phyloP scores from a whole-genome alignment of 2,888 invertebrate species.

The Epiblema foenella region DNA sequence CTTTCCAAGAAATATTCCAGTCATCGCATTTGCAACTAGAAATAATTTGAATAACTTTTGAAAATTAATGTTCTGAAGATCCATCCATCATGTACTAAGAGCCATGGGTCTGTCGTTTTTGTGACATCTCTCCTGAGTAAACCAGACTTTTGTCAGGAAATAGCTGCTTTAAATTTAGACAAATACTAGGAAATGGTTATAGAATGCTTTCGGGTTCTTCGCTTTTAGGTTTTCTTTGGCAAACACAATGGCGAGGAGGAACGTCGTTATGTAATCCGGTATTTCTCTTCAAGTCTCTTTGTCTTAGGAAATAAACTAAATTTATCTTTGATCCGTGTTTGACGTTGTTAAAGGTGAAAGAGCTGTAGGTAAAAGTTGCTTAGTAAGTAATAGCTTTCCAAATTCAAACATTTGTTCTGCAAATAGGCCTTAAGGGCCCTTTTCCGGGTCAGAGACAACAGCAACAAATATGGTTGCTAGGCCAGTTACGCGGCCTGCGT shows the following conservation, averaged over 20 bases:
- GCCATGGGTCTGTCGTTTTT: constrained; percentile 34
- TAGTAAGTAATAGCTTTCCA: too few species aligned
- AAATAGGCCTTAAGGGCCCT: too few species aligned
- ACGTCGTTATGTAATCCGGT: not conserved
- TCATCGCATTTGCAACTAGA: constrained; percentile 38
- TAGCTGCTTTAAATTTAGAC: constrained; percentile 37
- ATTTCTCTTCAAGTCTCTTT: not conserved
- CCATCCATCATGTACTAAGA: constrained; percentile 39
- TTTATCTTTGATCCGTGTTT: not conserved
- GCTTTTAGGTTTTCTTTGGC: not conserved
- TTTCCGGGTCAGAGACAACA: too few species aligned
- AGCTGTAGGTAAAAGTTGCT: too few species aligned
- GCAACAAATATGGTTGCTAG: too few species aligned
- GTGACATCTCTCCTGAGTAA: constrained; percentile 33
- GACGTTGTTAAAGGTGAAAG: not conserved
- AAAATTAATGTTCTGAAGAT: constrained; percentile 38
- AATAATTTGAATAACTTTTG: constrained; percentile 39
- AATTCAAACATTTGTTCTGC: too few species aligned
- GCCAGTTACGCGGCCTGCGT: too few species aligned
- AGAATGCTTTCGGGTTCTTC: constrained; percentile 7
- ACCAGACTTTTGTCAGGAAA: constrained; percentile 35
- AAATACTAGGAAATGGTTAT: constrained; percentile 21
- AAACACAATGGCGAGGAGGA: not conserved
- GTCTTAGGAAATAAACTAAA: not conserved
- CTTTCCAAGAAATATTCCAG: constrained; percentile 34